Evolutionary conservation across 2,797 vertebrate species (phyloP).

Genomic region (Potorous gilbertii): DNA sequence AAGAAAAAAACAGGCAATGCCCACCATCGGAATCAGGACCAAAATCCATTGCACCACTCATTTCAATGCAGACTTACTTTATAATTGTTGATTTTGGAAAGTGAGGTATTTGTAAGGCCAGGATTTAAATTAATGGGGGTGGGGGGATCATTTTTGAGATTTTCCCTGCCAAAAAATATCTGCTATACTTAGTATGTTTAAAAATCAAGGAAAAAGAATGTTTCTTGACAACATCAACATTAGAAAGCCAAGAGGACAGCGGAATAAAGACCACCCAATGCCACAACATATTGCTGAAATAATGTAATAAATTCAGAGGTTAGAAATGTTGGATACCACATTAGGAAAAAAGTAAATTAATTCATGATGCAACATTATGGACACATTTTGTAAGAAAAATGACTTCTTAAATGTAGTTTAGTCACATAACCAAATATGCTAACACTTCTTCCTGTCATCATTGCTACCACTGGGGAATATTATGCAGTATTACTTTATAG

Average conservation of each 20-base stretch:
- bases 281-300: neutral
- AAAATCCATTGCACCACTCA: neutral
- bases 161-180: constrained; percentile 7
- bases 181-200: constrained; percentile 15
- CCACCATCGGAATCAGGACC: too few species aligned
- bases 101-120: neutral
- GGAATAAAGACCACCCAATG: neutral
- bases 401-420: neutral
- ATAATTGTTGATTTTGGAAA: constrained; percentile 22
- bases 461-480: neutral
- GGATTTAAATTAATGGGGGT: neutral
- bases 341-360: neutral
- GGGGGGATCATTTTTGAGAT: neutral
- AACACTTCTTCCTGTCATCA: neutral
- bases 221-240: neutral
- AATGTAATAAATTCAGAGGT: neutral
- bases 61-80: neutral
- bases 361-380: too few species aligned
- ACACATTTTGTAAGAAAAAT: neutral
- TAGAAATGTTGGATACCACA: accelerated
- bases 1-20: neutral
- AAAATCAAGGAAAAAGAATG: neutral
- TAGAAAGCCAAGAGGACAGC: neutral
- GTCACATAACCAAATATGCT: neutral
- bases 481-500: neutral